A percentile compares a stretch with the other conserved stretches of the same genome.
phyloP scores from a whole-genome alignment of 2,797 vertebrate species.

The Falco novaeseelandiae region DNA sequence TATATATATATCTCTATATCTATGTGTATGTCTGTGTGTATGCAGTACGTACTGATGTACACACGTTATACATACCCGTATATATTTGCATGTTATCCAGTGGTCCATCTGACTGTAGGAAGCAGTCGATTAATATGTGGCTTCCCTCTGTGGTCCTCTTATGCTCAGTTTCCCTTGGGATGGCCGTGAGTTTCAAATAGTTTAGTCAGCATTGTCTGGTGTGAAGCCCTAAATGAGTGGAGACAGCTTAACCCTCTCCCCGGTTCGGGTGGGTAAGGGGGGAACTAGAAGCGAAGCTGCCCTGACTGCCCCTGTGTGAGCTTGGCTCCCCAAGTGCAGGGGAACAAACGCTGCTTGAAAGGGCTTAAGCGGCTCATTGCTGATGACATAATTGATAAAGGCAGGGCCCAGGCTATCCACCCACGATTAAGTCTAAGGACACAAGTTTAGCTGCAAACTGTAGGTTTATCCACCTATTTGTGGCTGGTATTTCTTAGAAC shows the following conservation, averaged over 20 bases:
- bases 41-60: fast-evolving
- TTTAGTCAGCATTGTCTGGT: neutral
- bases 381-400: neutral
- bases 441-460: neutral
- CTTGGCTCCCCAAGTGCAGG: neutral
- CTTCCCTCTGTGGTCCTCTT: fast-evolving
- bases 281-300: neutral
- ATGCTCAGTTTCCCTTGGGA: neutral
- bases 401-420: neutral
- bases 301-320: neutral
- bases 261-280: fast-evolving
- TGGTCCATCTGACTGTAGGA: neutral
- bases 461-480: neutral
- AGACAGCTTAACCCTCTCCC: neutral
- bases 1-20: neutral
- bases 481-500: neutral
- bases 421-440: neutral
- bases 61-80: neutral
- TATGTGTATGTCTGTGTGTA: neutral
- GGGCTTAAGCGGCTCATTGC: neutral
- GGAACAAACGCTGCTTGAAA: neutral
- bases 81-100: neutral
- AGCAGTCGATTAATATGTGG: neutral
- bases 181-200: fast-evolving
- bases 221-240: neutral